Evolutionary conservation across 2,888 invertebrate genomes (phyloP).

Genomic region (Bugula neritina): DNA sequence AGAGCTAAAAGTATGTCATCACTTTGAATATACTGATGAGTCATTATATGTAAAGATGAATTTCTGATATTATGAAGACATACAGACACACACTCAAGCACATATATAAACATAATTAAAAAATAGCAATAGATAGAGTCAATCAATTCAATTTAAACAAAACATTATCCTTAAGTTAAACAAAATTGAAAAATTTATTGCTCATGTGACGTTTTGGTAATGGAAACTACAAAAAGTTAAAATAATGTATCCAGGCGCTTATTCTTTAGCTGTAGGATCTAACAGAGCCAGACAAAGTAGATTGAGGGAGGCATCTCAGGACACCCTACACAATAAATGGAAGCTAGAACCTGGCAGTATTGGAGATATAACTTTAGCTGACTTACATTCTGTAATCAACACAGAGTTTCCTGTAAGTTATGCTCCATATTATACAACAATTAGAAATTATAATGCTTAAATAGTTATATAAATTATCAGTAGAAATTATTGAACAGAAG

Average conservation of each 20-base stretch:
- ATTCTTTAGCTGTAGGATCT: background rate
- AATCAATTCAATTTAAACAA: too few relatives aligned
- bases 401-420: slow-evolving; percentile 17
- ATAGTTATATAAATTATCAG: too few relatives aligned
- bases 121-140: too few relatives aligned
- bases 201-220: too few relatives aligned
- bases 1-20: background rate
- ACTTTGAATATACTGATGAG: background rate
- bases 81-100: background rate
- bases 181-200: too few relatives aligned
- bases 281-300: background rate
- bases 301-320: background rate
- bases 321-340: background rate
- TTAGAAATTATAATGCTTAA: too few relatives aligned
- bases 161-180: too few relatives aligned
- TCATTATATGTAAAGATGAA: background rate
- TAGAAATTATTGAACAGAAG: too few relatives aligned
- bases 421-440: too few relatives aligned
- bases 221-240: too few relatives aligned
- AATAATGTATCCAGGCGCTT: too few relatives aligned
- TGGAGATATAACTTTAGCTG: background rate
- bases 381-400: background rate
- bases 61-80: background rate
- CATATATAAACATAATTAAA: background rate
- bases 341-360: background rate